Evolutionary conservation across 2,113 vertebrate species (phyloP).

Genomic region (Grammomys surdaster): DNA sequence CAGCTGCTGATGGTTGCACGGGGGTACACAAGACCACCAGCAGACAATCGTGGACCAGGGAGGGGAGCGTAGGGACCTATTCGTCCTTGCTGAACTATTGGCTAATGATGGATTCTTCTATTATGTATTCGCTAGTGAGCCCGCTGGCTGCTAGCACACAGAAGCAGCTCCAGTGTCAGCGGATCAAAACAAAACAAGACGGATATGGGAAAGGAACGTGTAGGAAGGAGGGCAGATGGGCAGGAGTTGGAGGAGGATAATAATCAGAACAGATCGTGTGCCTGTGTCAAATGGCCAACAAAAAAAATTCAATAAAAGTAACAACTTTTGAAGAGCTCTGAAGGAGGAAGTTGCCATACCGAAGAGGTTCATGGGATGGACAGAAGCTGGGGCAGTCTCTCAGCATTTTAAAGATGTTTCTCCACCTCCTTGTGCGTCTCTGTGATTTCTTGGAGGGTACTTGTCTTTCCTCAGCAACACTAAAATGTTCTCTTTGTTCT

Average conservation of each 20-base stretch:
- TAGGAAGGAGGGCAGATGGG: neutral
- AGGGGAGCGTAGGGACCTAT: neutral
- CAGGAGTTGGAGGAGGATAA: neutral
- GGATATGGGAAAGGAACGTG: neutral
- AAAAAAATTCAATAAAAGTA: neutral
- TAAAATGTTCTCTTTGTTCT: neutral
- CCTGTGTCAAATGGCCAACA: neutral
- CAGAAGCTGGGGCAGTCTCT: neutral
- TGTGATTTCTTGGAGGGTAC: neutral
- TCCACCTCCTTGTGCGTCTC: neutral
- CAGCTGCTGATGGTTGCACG: neutral
- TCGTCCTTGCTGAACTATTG: neutral
- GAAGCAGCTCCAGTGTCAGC: neutral
- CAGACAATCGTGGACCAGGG: neutral
- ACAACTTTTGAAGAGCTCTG: neutral
- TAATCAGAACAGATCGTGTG: neutral
- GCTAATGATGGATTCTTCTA: neutral
- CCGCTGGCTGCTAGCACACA: neutral
- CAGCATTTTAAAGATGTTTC: neutral
- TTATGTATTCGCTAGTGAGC: neutral
- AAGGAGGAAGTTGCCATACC: neutral
- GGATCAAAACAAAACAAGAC: neutral
- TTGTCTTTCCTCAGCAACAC: neutral
- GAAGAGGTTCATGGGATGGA: fast-evolving
- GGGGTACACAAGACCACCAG: neutral